phyloP scores from a whole-genome alignment of 1,140 invertebrate species.

The Mizuhopecten yessoensis region DNA sequence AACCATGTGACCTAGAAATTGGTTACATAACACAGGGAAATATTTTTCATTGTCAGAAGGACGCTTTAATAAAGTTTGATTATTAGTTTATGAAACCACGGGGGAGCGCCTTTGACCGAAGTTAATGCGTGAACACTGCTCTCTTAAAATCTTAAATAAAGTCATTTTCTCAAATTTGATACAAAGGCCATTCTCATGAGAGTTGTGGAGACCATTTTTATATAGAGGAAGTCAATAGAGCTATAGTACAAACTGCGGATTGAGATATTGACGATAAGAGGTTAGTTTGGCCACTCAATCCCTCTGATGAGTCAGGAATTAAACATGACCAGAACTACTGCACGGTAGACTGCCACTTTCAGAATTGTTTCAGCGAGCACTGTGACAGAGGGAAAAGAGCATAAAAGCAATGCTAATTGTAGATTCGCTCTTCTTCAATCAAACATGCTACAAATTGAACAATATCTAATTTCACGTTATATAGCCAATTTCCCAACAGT shows the following conservation, averaged over 20 bases:
- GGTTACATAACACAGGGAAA: conserved; percentile 25
- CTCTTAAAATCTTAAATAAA: conserved; percentile 12
- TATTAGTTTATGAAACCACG: conserved; percentile 19
- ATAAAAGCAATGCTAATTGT: no score
- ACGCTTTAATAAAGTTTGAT: not conserved
- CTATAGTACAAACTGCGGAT: not conserved
- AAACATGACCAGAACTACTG: no score
- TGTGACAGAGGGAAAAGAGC: no score
- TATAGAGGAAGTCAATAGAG: not conserved
- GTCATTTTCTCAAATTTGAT: conserved; percentile 29
- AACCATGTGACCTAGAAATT: not conserved
- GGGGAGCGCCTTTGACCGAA: not conserved
- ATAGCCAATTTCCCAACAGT: no score
- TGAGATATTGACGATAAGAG: no score
- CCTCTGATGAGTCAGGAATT: not conserved
- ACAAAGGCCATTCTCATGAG: not conserved
- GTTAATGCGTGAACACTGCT: not conserved
- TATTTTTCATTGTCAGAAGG: conserved; percentile 29
- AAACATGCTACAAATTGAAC: no score
- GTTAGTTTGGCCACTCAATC: not conserved
- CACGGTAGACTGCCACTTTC: no score
- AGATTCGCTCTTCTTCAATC: no score
- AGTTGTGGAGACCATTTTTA: not conserved
- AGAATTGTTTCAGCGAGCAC: no score
- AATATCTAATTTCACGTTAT: no score